Conservation (phyloP, 2,888 invertebrate genomes). For the Carpatolechia fugitivella region DNA sequence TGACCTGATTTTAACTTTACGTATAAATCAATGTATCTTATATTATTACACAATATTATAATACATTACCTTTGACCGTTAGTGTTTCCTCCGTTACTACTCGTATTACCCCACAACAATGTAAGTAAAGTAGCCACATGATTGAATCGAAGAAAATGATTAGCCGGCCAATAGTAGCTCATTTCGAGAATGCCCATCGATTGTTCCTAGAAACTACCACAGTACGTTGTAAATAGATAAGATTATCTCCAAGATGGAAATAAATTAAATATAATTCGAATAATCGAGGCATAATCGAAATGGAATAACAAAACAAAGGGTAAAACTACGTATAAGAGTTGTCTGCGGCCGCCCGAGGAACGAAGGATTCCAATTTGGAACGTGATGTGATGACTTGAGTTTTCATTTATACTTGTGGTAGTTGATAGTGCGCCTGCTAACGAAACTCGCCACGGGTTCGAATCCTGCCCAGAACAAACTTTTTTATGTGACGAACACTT, state of each 20-base stretch:
- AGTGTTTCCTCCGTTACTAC: constrained; percentile 25
- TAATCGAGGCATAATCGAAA: constrained; percentile 58
- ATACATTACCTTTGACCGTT: background rate
- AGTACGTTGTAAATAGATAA: constrained; percentile 42
- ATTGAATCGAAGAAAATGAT: constrained; percentile 11
- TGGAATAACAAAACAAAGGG: constrained; percentile 72
- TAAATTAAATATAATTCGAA: constrained; percentile 78
- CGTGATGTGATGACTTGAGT: constrained; percentile 78
- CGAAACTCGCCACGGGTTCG: too few relatives aligned
- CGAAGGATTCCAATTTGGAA: constrained; percentile 78
- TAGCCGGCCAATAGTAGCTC: constrained; percentile 15
- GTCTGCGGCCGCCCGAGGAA: constrained; percentile 62
- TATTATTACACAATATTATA: too few relatives aligned
- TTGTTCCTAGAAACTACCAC: constrained; percentile 32
- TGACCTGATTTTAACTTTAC: too few relatives aligned
- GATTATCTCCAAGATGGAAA: constrained; percentile 71
- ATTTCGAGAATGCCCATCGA: constrained; percentile 26
- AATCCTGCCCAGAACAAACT: too few relatives aligned
- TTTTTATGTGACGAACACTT: too few relatives aligned
- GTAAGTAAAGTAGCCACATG: background rate
- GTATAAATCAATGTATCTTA: too few relatives aligned
- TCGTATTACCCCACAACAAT: constrained; percentile 32
- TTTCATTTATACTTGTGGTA: constrained; percentile 76
- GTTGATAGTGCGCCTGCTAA: too few relatives aligned
- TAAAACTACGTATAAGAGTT: constrained; percentile 37